Evolutionary conservation across 2,113 vertebrate species (phyloP).

Genomic region (Perca schrenkii): DNA sequence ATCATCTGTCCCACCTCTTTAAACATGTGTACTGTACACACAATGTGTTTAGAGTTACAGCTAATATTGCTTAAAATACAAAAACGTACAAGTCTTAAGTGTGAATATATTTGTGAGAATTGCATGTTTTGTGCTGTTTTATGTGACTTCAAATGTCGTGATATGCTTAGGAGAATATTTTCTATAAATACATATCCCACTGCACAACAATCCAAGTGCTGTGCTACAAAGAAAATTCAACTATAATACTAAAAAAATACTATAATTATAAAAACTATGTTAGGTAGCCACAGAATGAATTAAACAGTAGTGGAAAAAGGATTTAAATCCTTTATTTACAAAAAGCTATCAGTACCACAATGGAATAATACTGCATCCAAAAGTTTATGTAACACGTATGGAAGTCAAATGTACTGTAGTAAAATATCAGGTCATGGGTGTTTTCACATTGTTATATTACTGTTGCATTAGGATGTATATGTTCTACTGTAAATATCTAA

Average conservation of each 20-base stretch:
- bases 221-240: neutral
- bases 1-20: neutral
- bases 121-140: neutral
- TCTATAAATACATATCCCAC: neutral
- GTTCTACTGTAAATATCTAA: neutral
- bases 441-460: constrained; percentile 18
- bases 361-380: constrained; percentile 15
- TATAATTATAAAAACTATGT: neutral
- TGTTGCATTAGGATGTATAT: constrained; percentile 2
- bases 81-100: neutral
- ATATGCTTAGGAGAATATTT: neutral
- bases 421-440: constrained; percentile 7
- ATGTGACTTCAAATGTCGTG: constrained; percentile 4
- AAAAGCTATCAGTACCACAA: constrained; percentile 22
- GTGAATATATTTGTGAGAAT: neutral
- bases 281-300: neutral
- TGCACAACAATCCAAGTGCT: neutral
- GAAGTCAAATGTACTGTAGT: neutral
- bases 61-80: neutral
- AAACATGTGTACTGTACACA: neutral
- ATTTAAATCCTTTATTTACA: constrained; percentile 10
- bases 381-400: neutral
- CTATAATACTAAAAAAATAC: neutral
- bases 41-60: neutral
- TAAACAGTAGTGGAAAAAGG: neutral